phyloP scores from a whole-genome alignment of 2,113 vertebrate species.

The Falco punctatus region DNA sequence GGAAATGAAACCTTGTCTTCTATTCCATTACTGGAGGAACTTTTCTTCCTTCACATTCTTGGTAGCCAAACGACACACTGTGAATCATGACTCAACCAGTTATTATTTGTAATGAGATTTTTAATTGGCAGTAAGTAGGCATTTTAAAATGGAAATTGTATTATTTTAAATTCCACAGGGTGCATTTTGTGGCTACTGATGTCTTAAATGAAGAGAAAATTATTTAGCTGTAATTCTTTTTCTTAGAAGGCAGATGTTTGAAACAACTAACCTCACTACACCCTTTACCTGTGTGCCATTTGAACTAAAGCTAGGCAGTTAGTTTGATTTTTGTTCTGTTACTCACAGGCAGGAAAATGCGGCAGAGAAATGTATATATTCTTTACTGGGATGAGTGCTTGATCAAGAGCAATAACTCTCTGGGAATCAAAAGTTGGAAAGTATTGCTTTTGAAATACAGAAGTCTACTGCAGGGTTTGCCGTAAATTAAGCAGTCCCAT shows the following conservation, averaged over 20 bases:
- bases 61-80: background rate
- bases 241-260: background rate
- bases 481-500: background rate
- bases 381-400: background rate
- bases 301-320: background rate
- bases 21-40: background rate
- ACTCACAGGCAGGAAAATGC: background rate
- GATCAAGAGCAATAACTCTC: background rate
- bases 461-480: background rate
- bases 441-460: background rate
- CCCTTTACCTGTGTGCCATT: background rate
- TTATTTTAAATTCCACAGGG: background rate
- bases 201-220: constrained; percentile 30
- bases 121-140: background rate
- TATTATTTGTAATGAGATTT: constrained; percentile 35
- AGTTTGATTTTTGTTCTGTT: background rate
- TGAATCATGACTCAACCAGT: background rate
- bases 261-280: background rate
- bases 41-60: background rate
- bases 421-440: background rate
- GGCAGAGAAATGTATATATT: background rate
- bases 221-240: background rate
- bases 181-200: constrained; percentile 12
- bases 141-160: constrained; percentile 7
- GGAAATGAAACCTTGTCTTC: background rate